Base-by-base conservation (phyloP, 2,113 vertebrate genomes). In the Spizaetus ornatus region DNA sequence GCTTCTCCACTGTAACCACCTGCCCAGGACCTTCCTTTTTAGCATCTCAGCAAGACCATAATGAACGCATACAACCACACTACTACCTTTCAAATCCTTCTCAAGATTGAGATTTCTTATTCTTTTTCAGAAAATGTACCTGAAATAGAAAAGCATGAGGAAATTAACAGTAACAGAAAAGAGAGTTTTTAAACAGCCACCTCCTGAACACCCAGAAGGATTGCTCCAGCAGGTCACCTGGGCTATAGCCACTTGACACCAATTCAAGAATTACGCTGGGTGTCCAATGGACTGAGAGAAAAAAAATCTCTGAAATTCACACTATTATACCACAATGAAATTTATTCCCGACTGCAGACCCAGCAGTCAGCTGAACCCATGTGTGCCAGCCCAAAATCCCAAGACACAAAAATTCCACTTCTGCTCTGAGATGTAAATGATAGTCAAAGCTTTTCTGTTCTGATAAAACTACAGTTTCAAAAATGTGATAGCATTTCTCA, bases 231-330 rank as follows among this genome's bases (percentile, higher is more conserved):
- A 19, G 65, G 43, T 29, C 67, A 8, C 62, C 26, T 4, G 25
- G 61, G 16, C 36, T 69, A 16, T 13, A 59, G 43, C 38, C 56
- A 10, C n/a, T 21, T 38, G 47, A 38, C 26, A 6, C 34, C 43
- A 21, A 1, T 3, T 8, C 40, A 40, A 13, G 43, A n/a, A 29
- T 20, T 8, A 18, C 1, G 1, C 34, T 17, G 52, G 25, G 31
- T 69, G 36, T 50, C 61, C 72, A 11, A 2, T 0, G 0, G 40
- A 10, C 4, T 1, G 32, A 18, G n/a, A 15, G 58, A 10, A 72
- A 50, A 50, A 48, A 20, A 31, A 6, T 9, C 38, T 38, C 53
- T 14, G 32, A 12, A 15, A 22, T 34, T 66, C 63, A 11, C 62
- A 3, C 21, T 18, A 1, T 7, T 9, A 11, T 4, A 11, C 5